These are phyloP conservation scores for Chionis minor DNA, from an alignment of 2,113 vertebrate species.

Conservation along the genomic window DNA sequence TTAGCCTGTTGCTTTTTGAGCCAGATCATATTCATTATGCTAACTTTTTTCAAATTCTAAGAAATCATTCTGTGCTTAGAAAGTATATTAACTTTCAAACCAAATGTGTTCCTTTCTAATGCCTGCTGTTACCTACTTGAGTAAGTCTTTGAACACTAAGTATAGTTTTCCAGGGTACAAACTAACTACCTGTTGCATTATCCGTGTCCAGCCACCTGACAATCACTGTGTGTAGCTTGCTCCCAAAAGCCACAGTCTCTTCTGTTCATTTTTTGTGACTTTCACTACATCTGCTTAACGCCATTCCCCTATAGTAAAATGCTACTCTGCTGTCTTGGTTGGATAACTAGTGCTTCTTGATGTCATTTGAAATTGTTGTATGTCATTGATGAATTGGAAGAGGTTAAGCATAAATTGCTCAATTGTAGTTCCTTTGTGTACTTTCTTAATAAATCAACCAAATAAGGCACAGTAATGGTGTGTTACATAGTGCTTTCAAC, in stretches of 20 bases:
- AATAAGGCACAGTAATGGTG: neutral
- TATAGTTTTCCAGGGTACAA: neutral
- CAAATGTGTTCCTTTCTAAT: neutral
- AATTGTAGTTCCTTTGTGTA: neutral
- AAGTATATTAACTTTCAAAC: neutral
- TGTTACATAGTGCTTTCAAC: neutral
- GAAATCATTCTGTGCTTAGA: neutral
- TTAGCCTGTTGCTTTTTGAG: neutral
- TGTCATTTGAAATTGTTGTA: neutral
- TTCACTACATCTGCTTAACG: neutral
- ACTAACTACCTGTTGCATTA: neutral
- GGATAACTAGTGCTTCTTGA: neutral
- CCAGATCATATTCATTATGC: neutral
- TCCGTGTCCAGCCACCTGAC: neutral
- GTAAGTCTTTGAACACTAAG: neutral
- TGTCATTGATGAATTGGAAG: accelerated
- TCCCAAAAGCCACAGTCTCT: neutral
- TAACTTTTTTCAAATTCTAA: neutral
- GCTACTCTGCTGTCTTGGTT: neutral
- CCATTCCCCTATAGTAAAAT: neutral
- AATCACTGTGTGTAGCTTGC: neutral
- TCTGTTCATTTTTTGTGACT: neutral
- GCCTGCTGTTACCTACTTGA: neutral
- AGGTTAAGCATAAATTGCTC: neutral
- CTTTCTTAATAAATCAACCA: neutral